phyloP scores from a whole-genome alignment of 2,113 vertebrate species.

The Antigone vipio region DNA sequence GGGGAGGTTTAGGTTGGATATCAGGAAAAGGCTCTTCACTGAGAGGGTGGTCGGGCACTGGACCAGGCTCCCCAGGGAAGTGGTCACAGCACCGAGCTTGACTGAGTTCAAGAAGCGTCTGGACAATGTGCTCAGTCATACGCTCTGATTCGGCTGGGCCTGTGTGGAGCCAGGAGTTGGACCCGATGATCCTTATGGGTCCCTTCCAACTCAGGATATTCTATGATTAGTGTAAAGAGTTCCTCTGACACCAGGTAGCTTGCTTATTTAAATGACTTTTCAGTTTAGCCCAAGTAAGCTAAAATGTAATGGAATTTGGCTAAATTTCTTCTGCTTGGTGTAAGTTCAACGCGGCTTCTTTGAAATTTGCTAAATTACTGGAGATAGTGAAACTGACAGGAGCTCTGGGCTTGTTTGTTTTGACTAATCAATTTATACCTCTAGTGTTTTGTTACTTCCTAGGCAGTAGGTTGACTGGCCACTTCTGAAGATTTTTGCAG shows the following conservation, averaged over 20 bases:
- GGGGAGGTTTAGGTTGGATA: no score
- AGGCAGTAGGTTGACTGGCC: neutral
- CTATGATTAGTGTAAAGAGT: neutral
- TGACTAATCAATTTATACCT: neutral
- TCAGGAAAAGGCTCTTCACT: no score
- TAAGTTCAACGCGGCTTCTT: neutral
- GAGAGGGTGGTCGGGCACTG: no score
- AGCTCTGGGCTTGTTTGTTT: neutral
- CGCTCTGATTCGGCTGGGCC: no score
- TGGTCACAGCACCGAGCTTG: no score
- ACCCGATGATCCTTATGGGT: no score
- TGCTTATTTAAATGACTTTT: neutral
- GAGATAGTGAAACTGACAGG: neutral
- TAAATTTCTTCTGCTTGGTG: neutral
- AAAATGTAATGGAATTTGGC: neutral
- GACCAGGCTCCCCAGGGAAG: no score
- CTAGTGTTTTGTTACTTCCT: neutral
- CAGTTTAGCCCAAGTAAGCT: neutral
- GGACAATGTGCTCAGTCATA: no score
- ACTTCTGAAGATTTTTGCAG: neutral
- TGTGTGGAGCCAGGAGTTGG: no score
- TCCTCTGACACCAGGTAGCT: neutral
- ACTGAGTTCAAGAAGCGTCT: no score
- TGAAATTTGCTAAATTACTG: neutral
- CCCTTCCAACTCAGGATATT: no score